A percentile compares a stretch with the other conserved stretches of the same genome.
Conservation (phyloP, 2,113 vertebrate species). For the Camelus bactrianus region DNA sequence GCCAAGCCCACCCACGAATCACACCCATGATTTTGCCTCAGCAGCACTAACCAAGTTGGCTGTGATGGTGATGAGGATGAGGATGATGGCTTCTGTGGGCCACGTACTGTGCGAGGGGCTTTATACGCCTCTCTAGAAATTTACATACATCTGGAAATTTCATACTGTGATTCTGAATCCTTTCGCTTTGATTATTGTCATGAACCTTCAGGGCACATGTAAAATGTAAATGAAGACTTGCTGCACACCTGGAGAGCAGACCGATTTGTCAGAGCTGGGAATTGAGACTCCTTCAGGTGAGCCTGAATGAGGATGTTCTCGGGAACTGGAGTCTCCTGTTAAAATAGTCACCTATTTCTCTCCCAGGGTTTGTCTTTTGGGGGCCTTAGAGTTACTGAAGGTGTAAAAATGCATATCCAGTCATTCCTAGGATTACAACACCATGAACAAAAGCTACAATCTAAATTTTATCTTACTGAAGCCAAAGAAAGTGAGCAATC, state of each 20-base stretch:
- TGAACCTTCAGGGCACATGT: background rate
- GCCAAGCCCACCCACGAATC: background rate
- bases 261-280: background rate
- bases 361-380: background rate
- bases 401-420: background rate
- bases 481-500: background rate
- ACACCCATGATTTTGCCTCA: background rate
- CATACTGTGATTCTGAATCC: background rate
- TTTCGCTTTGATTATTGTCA: background rate
- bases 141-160: background rate
- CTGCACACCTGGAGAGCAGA: background rate
- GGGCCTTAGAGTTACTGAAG: background rate
- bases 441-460: background rate
- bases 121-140: background rate
- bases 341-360: background rate
- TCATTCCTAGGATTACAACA: background rate
- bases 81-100: no score
- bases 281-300: background rate
- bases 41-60: background rate
- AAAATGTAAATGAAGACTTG: background rate
- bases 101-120: background rate
- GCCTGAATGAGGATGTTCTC: background rate
- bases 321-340: background rate
- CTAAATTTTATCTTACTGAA: background rate
- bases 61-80: background rate